Percentiles rank a stretch among this genome's conserved stretches.
Evolutionary conservation across 2,888 invertebrate genomes (phyloP).

Genomic region (Ctenicera cuprea): DNA sequence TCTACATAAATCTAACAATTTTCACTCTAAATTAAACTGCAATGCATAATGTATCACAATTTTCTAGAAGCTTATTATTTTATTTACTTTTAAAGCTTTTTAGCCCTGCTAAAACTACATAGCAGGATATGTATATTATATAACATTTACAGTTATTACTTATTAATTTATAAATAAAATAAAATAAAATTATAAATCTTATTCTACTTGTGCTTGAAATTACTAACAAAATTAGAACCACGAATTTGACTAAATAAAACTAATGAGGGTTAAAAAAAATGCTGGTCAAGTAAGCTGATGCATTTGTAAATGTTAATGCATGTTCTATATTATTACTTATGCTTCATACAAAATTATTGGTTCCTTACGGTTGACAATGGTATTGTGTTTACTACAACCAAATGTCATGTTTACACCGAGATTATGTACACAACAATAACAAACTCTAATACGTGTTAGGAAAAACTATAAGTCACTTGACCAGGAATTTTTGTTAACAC

Average conservation of each 20-base stretch:
- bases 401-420: too few relatives aligned
- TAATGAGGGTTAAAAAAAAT: too few relatives aligned
- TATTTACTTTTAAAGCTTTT: slow-evolving; percentile 37
- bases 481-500: too few relatives aligned
- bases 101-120: slow-evolving; percentile 25
- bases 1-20: slow-evolving; percentile 14
- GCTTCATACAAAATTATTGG: too few relatives aligned
- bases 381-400: too few relatives aligned
- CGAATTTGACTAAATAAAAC: background rate
- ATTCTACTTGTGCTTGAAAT: background rate
- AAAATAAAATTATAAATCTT: background rate
- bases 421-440: too few relatives aligned
- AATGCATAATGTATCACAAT: slow-evolving; percentile 42
- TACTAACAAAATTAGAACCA: background rate
- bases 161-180: background rate
- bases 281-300: too few relatives aligned
- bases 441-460: too few relatives aligned
- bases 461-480: too few relatives aligned
- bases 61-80: slow-evolving; percentile 45
- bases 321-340: too few relatives aligned
- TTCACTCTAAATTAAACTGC: slow-evolving; percentile 30
- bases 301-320: too few relatives aligned
- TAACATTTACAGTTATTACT: slow-evolving; percentile 22
- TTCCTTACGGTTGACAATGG: too few relatives aligned
- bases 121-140: slow-evolving; percentile 27